A percentile compares a stretch with the other conserved stretches of the same genome.
Conservation (phyloP, 2,797 vertebrate species). For the Lophotriccus pileatus region DNA sequence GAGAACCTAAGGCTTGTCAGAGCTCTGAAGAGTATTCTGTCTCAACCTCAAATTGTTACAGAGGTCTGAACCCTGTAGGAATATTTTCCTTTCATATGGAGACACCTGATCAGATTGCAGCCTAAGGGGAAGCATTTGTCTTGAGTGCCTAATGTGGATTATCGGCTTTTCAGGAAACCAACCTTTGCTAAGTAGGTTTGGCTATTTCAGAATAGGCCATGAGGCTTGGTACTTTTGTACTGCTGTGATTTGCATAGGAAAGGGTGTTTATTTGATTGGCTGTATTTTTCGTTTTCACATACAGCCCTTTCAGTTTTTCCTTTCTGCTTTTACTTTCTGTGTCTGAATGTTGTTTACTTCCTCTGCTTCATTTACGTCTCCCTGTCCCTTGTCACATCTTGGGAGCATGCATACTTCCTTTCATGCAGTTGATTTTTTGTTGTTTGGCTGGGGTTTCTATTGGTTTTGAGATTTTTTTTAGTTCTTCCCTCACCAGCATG, state of each 20-base stretch:
- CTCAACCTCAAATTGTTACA: background rate
- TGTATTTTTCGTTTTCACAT: background rate
- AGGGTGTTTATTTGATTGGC: background rate
- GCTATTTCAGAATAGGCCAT: background rate
- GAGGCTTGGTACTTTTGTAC: background rate
- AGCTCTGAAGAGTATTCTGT: background rate
- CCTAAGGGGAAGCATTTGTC: background rate
- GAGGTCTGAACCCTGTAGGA: background rate
- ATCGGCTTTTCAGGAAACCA: conserved; percentile 59
- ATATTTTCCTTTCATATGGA: background rate
- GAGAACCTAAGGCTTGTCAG: background rate
- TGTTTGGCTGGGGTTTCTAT: background rate
- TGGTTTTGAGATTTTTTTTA: background rate
- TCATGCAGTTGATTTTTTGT: conserved; percentile 4
- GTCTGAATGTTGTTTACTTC: background rate
- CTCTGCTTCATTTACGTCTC: background rate
- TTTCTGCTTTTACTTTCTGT: conserved; percentile 17
- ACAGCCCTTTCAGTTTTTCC: background rate
- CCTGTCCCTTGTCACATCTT: background rate
- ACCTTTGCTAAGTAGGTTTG: conserved; percentile 26
- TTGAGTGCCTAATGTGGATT: background rate
- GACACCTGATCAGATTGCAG: background rate
- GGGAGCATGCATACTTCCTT: conserved; percentile 21
- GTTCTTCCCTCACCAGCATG: background rate
- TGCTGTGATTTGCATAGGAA: conserved; percentile 6